phyloP scores from a whole-genome alignment of 2,797 vertebrate genomes.

The Hydrolagus colliei region DNA sequence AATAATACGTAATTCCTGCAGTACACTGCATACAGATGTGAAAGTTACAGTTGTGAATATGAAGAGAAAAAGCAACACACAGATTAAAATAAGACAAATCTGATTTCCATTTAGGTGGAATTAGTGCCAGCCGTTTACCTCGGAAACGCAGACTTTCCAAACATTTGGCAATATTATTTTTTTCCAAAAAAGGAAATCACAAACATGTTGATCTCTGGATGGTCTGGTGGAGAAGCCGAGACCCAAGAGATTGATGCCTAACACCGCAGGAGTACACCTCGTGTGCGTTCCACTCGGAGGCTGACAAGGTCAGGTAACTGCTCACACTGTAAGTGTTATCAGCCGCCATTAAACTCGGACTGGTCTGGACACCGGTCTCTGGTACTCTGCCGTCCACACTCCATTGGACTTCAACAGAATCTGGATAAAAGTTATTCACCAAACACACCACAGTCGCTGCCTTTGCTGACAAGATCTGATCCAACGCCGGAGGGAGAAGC shows the following conservation, averaged over 20 bases:
- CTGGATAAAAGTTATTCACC: constrained; percentile 41
- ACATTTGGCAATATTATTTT: not conserved
- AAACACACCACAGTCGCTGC: constrained; percentile 36
- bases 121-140: not conserved
- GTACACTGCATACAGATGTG: too few species aligned
- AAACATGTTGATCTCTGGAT: not conserved
- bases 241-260: constrained; percentile 33
- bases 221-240: not conserved
- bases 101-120: not conserved
- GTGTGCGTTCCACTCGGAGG: rapidly evolving
- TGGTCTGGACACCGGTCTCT: rapidly evolving
- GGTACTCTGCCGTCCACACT: not conserved
- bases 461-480: not conserved
- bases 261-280: not conserved
- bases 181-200: not conserved
- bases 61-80: not conserved
- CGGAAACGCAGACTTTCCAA: not conserved
- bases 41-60: too few species aligned
- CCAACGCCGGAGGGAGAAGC: constrained; percentile 34
- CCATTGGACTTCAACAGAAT: not conserved
- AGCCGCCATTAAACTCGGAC: not conserved
- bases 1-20: too few species aligned
- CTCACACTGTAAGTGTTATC: constrained; percentile 45
- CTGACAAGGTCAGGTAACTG: constrained; percentile 37
- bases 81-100: not conserved